Evolutionary conservation across 1,140 invertebrate genomes (phyloP), one percentile per base, ranked within the genome.

Genomic region (Polypedilum vanderplanki): DNA sequence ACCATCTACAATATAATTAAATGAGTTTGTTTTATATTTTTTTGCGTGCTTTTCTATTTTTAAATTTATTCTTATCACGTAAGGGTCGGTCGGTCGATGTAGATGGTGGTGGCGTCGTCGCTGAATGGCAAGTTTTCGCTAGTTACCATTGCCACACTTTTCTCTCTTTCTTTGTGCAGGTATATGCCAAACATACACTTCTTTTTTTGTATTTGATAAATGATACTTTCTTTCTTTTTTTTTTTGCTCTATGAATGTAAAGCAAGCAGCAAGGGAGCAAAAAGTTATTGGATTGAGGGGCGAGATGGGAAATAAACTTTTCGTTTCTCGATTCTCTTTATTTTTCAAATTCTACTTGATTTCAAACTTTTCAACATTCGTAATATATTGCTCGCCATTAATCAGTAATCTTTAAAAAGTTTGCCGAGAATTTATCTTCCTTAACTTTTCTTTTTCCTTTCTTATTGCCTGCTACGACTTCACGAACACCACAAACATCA

Each of bases 31-130:
- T 57, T 57, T 57, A 33, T 33, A 33, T 5, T 57, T n/a, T 57
- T 57, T 57, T 57, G 46, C 46, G 46, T 57, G 46, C 46, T 57
- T 57, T 33, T 57, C 46, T 57, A 57, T 57, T 57, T 57, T 57
- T 57, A 57, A 57, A 57, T 57, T 57, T 57, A 57, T 57, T 57
- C 46, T 57, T 57, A 57, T 57, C 46, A 57, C 46, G 46, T 57
- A 57, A 57, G 46, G 46, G 46, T 57, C 46, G 46, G n/a, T 57
- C 12, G 46, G 46, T 57, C 12, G 46, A n/a, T n/a, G 46, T n/a
- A 8, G 46, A n/a, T 57, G 46, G 12, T 57, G 8, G 3, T 57
- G n/a, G 12, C 4, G n/a, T n/a, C n/a, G n/a, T n/a, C 46, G 46
- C 24, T 33, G 24, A 33, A 33, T 33, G 24, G 24, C 24, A 33